Evolutionary conservation across 2,113 vertebrate species (phyloP), one percentile per base, ranked within the genome.

Genomic region (Gambusia affinis): DNA sequence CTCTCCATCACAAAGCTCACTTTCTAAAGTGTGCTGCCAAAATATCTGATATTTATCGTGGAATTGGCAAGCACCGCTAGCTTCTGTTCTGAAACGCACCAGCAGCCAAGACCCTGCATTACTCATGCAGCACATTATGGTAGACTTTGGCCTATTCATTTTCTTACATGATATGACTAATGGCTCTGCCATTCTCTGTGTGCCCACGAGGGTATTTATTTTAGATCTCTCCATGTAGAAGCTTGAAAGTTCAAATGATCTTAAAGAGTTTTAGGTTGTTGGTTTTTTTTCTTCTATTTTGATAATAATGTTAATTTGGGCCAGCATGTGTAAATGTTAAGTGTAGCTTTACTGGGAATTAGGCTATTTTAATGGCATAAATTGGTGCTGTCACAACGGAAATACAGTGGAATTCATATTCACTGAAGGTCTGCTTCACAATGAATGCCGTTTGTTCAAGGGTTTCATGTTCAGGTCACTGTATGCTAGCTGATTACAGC

Each of bases 11-110:
- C 83, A 47, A 83, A 70, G 64, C 61, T 11, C 89, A 79, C 82
- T 94, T 94, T 92, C 80, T 75, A 78, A 64, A 88, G 89, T 86
- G 70, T 75, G 83, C 73, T 87, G 85, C 84, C 81, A 84, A 81
- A 47, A 24, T 85, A 81, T 94, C 91, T 94, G 82, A 85, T 94
- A 93, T 91, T 93, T 94, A 89, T 85, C 78, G 87, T 90, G 84
- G 64, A 89, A 89, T 92, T 88, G 93, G 81, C 79, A 93, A 87
- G 39, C 6, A 72, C 19, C 69, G 76, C 82, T 81, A 91, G 88
- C 87, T 80, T 63, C 80, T 89, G 88, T 78, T 92, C 78, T 79
- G 73, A 90, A 92, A 88, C 54, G 14, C 84, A 91, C 72, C 89
- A 35, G 30, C 89, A 88, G 66, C 67, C 79, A 88, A 76, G 75